Base-by-base conservation (phyloP, 2,113 vertebrate species). In the Prinia subflava region DNA sequence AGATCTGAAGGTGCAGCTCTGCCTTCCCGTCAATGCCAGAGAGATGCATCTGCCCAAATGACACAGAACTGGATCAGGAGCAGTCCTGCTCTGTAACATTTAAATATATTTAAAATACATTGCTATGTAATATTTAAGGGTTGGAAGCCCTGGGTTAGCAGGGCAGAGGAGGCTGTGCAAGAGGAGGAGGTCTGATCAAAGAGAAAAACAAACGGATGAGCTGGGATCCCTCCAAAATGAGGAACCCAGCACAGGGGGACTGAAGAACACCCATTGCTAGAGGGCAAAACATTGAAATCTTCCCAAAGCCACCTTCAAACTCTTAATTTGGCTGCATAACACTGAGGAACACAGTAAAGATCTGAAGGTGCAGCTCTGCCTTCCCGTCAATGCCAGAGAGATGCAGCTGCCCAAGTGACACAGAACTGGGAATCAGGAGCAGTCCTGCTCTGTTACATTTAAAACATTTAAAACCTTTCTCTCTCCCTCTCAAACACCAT, bases 371-470 rank as follows among this genome's bases (percentile, higher is more conserved):
- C 53, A 80, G 30, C 39, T 92, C 64, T 53, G 80, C n/a, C 53
- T 75, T 73, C 39, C 63, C 27, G 10, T 12, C n/a, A 10, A 2
- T 8, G 4, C 46, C 56, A 77, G 35, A 37, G 35, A 78, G 27
- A 10, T 1, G 42, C 46, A 71, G 6, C 21, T 31, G 74, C 60
- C 33, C 3, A 3, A 71, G 31, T 6, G 4, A 39, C 52, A 39
- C 31, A 46, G 24, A 24, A 10, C 12, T 11, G 12, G 20, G 0
- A 4, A 3, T 22, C 1, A 35, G 56, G 14, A 78, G 12, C 42
- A n/a, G 14, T 3, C n/a, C 19, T 63, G 60, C 41, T n/a, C 1
- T 9, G 1, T 2, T 39, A 30, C 18, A 76, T 37, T 47, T 28
- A 39, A 74, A 87, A 2, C 23, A 5, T 41, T 23, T 53, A 53